phyloP scores from a whole-genome alignment of 1,140 invertebrate genomes.

The Halictus rubicundus region DNA sequence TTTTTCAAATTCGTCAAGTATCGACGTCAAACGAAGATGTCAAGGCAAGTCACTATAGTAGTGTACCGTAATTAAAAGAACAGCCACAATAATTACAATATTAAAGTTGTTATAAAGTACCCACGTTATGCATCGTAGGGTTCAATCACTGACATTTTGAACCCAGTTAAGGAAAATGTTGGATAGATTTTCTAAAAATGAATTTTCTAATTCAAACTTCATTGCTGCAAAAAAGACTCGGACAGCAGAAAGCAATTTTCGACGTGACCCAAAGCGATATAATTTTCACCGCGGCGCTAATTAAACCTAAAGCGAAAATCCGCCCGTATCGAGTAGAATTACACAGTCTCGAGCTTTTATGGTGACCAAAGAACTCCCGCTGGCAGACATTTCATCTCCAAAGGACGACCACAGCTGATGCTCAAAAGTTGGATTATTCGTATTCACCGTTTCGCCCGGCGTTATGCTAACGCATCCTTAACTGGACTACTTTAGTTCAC shows the following conservation, averaged over 20 bases:
- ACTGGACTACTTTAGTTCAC: slow-evolving; percentile 13
- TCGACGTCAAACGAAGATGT: too few relatives aligned
- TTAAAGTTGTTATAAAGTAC: too few relatives aligned
- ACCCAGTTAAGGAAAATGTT: too few relatives aligned
- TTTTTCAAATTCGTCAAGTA: too few relatives aligned
- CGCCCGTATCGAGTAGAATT: not conserved
- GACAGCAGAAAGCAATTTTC: not conserved
- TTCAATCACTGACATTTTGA: too few relatives aligned
- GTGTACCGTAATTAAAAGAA: too few relatives aligned
- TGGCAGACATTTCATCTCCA: not conserved
- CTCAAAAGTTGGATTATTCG: slow-evolving; percentile 23
- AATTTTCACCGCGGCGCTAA: not conserved
- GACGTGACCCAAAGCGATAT: not conserved
- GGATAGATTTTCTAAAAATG: too few relatives aligned
- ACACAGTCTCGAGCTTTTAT: not conserved
- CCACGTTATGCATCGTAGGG: too few relatives aligned
- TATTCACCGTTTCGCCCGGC: not conserved
- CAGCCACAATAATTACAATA: too few relatives aligned
- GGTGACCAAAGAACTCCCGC: not conserved
- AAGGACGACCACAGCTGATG: slow-evolving; percentile 12
- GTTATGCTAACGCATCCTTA: slow-evolving; percentile 27
- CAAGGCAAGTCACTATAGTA: too few relatives aligned
- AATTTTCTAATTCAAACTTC: too few relatives aligned
- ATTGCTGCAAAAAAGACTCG: not conserved
- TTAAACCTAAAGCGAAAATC: not conserved